Conservation (phyloP, 2,797 vertebrate genomes). For the Telmatherina bonti region DNA sequence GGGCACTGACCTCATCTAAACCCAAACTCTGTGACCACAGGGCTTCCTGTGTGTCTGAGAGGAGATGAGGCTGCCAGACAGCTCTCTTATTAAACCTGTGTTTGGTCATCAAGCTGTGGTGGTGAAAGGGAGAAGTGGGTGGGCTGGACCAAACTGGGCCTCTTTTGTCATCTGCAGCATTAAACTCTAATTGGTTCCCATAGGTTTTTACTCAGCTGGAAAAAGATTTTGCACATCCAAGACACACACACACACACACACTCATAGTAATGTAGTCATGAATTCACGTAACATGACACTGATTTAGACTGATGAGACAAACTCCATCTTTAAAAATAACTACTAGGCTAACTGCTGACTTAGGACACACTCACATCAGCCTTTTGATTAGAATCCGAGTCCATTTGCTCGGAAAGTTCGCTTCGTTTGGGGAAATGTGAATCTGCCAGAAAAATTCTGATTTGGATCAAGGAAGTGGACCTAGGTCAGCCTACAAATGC, state of each 20-base stretch:
- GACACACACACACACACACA: background rate
- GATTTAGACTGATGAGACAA: background rate
- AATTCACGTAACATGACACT: background rate
- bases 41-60: constrained; percentile 75
- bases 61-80: constrained; percentile 79
- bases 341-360: background rate
- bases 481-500: too few relatives aligned
- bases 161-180: constrained; percentile 82
- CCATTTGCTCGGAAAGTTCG: too few relatives aligned
- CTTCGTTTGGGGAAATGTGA: too few relatives aligned
- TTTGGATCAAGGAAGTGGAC: too few relatives aligned
- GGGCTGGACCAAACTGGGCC: constrained; percentile 66
- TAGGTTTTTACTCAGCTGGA: constrained; percentile 62
- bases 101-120: constrained; percentile 76
- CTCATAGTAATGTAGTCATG: too few relatives aligned
- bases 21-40: constrained; percentile 75
- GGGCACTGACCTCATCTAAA: constrained; percentile 83
- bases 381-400: too few relatives aligned
- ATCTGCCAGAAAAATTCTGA: too few relatives aligned
- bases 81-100: constrained; percentile 80
- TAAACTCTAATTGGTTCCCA: constrained; percentile 83
- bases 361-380: too few relatives aligned
- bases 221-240: constrained; percentile 36
- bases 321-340: background rate
- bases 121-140: constrained; percentile 61